These are phyloP conservation scores for Hyphantria cunea DNA, from an alignment of 1,140 invertebrate genomes.

Conservation along the genomic window DNA sequence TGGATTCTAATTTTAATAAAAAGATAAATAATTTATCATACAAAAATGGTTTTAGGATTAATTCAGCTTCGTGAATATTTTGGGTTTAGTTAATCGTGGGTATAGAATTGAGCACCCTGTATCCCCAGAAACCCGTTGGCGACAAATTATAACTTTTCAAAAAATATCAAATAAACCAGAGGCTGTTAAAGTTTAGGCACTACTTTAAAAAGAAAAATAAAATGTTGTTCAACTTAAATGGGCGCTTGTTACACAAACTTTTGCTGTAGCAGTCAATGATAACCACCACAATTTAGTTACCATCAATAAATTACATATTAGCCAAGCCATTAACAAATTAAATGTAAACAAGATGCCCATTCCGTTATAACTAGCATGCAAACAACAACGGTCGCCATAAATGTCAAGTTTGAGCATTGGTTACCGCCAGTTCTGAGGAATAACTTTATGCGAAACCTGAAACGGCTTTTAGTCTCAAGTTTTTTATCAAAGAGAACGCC, in stretches of 20 bases:
- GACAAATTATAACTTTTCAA: too few species aligned
- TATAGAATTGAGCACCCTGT: too few species aligned
- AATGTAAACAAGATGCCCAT: neutral
- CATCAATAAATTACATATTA: constrained; percentile 4
- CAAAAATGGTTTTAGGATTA: too few species aligned
- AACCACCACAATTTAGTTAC: constrained; percentile 2
- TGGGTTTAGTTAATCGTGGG: too few species aligned
- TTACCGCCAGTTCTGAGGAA: neutral
- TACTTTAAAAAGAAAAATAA: too few species aligned
- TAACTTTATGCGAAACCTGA: neutral
- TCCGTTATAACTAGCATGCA: neutral
- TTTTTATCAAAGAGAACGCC: neutral
- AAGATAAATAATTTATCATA: neutral
- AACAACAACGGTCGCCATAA: neutral
- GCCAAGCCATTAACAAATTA: neutral
- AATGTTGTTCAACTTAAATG: neutral
- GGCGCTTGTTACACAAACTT: constrained; percentile 2
- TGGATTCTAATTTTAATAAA: neutral
- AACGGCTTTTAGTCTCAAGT: too few species aligned
- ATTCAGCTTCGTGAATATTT: too few species aligned
- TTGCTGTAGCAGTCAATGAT: constrained; percentile 1
- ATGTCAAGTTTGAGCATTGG: neutral
- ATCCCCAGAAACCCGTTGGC: too few species aligned
- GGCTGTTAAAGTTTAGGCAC: neutral
- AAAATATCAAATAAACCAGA: neutral